Percentiles rank a stretch among this genome's conserved stretches.
These are phyloP conservation scores for Crossocerus cetratus DNA, from an alignment of 2,888 invertebrate species.

Conservation along the genomic window DNA sequence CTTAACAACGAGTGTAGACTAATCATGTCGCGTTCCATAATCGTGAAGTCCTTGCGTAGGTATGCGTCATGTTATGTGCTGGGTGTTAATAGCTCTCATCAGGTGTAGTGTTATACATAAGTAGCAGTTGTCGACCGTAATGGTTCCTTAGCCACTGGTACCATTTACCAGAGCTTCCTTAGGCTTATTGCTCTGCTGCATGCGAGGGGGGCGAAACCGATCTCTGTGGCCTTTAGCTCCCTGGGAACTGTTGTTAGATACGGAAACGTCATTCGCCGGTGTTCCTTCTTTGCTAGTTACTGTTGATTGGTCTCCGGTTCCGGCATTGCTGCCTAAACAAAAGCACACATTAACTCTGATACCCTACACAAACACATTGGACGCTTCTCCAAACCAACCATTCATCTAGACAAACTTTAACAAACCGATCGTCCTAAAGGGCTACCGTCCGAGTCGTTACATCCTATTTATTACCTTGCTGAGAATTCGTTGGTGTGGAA, in stretches of 20 bases:
- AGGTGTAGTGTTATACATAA: slow-evolving; percentile 65
- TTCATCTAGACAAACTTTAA: background rate
- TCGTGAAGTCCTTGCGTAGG: slow-evolving; percentile 73
- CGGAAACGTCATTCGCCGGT: slow-evolving; percentile 69
- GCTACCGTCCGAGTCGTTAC: slow-evolving; percentile 1
- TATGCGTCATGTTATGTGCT: slow-evolving; percentile 74
- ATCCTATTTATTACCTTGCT: slow-evolving; percentile 67
- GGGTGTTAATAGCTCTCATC: slow-evolving; percentile 71
- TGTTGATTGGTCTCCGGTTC: slow-evolving; percentile 72
- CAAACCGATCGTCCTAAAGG: slow-evolving; percentile 58
- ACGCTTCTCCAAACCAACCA: background rate
- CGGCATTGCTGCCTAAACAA: slow-evolving; percentile 70
- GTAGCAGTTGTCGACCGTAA: slow-evolving; percentile 52
- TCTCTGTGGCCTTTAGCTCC: slow-evolving; percentile 75
- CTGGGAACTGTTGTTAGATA: slow-evolving; percentile 70
- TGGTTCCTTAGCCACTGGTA: slow-evolving; percentile 77
- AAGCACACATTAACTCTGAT: slow-evolving; percentile 51
- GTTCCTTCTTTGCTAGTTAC: slow-evolving; percentile 71
- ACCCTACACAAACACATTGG: slow-evolving; percentile 21
- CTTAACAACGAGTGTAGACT: slow-evolving; percentile 75
- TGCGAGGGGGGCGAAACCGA: slow-evolving; percentile 71
- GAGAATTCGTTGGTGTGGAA: slow-evolving; percentile 72
- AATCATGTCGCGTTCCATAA: slow-evolving; percentile 74
- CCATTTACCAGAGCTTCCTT: slow-evolving; percentile 84
- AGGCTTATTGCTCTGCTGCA: slow-evolving; percentile 78